Evolutionary conservation across 2,113 vertebrate genomes (phyloP).

Genomic region (Theristicus caerulescens): DNA sequence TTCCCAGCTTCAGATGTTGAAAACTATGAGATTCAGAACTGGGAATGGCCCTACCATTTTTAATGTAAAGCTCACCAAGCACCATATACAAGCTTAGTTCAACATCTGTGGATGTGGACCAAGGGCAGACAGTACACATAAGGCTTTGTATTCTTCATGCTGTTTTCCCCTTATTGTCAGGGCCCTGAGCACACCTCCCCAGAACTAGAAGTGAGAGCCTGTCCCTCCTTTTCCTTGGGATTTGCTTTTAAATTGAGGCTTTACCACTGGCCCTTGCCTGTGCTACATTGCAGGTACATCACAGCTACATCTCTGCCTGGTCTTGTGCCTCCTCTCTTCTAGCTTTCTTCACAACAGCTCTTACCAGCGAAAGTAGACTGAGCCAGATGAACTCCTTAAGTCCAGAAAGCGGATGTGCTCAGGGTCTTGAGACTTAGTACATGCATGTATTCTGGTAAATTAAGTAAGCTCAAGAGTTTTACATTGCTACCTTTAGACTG

Average conservation of each 20-base stretch:
- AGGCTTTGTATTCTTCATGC: background rate
- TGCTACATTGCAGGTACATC: background rate
- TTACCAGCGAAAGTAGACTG: background rate
- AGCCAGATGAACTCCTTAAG: background rate
- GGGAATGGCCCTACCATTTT: background rate
- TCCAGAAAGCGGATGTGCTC: background rate
- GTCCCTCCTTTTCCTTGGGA: background rate
- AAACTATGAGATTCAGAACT: background rate
- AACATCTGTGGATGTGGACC: background rate
- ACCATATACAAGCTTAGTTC: background rate
- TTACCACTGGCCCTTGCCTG: accelerated
- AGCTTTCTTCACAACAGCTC: background rate
- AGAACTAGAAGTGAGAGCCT: background rate
- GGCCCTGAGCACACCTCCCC: background rate
- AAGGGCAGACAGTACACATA: background rate
- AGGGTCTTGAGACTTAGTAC: background rate
- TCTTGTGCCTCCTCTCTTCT: background rate
- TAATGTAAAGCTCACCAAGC: background rate
- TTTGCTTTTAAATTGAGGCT: background rate
- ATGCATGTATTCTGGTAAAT: background rate
- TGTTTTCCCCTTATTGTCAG: background rate
- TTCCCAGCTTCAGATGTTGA: background rate
- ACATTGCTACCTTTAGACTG: background rate
- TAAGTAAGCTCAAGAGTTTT: background rate
- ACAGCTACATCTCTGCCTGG: background rate